Percentiles rank a stretch among this genome's conserved stretches.
These are phyloP conservation scores for Rhadinocentrus ornatus DNA, from an alignment of 2,797 vertebrate genomes.

Conservation along the genomic window DNA sequence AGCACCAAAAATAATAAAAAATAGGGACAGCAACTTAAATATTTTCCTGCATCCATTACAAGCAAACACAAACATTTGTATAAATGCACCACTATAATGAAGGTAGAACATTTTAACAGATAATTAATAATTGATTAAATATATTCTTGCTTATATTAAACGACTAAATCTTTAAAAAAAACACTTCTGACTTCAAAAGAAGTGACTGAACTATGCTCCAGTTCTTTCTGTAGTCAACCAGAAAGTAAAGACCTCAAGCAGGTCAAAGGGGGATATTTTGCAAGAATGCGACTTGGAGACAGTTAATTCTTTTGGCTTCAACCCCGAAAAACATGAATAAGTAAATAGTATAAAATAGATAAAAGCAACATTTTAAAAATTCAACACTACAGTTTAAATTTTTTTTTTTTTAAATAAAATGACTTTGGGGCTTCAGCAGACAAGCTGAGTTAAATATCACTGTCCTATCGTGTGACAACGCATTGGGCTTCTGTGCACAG, in stretches of 20 bases:
- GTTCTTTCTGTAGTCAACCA: slow-evolving; percentile 10
- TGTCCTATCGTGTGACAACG: slow-evolving; percentile 45
- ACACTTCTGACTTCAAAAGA: slow-evolving; percentile 4
- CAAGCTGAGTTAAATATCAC: slow-evolving; percentile 34
- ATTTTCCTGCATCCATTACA: not conserved
- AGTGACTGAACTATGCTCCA: not conserved
- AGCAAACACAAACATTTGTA: not conserved
- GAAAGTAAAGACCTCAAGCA: slow-evolving; percentile 29
- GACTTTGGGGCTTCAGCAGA: not conserved
- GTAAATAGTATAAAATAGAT: not conserved
- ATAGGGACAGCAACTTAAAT: not conserved
- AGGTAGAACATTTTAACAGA: accelerated
- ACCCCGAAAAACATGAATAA: too few species aligned
- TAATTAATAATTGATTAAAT: too few species aligned
- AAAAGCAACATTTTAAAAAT: not conserved
- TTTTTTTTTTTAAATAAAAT: not conserved
- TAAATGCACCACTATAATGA: not conserved
- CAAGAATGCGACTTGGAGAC: not conserved
- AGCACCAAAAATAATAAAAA: not conserved
- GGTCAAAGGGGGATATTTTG: slow-evolving; percentile 27
- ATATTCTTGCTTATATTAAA: not conserved
- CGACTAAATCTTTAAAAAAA: slow-evolving; percentile 1
- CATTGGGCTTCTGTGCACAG: slow-evolving; percentile 34
- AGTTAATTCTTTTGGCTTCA: too few species aligned
- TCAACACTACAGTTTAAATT: not conserved